These are phyloP conservation scores for Nixonia krombeini DNA, from an alignment of 1,140 invertebrate species.

Conservation along the genomic window DNA sequence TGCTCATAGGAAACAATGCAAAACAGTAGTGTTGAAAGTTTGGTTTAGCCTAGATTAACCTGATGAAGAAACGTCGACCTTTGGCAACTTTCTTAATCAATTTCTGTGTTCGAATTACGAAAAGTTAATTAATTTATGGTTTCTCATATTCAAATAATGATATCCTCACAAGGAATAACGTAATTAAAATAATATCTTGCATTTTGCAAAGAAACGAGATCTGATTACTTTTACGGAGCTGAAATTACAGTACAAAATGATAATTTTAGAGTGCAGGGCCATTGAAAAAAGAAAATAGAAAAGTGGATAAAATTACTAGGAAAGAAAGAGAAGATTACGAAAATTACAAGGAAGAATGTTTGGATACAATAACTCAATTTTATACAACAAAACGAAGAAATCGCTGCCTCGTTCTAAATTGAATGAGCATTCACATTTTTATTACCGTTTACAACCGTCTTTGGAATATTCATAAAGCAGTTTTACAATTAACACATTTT, in stretches of 20 bases:
- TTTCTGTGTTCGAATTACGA: neutral
- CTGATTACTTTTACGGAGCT: neutral
- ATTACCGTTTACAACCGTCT: too few relatives aligned
- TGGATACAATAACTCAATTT: neutral
- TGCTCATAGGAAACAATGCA: too few relatives aligned
- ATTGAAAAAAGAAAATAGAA: neutral
- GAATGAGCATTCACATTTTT: too few relatives aligned
- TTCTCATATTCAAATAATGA: neutral
- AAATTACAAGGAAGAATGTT: neutral
- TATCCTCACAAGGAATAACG: neutral
- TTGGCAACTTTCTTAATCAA: neutral
- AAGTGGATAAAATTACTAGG: neutral
- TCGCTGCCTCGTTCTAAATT: too few relatives aligned
- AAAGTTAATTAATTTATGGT: neutral
- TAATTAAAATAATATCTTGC: constrained; percentile 1
- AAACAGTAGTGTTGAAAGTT: too few relatives aligned
- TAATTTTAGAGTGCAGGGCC: neutral
- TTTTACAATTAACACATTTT: too few relatives aligned
- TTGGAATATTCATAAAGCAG: too few relatives aligned
- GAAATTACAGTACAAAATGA: neutral
- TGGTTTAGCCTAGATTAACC: too few relatives aligned
- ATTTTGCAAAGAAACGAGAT: neutral
- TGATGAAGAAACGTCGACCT: neutral
- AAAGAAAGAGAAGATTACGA: neutral
- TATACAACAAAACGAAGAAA: too few relatives aligned